Base-by-base conservation (phyloP, 2,797 vertebrate species). In the Leptatherina wallacei region DNA sequence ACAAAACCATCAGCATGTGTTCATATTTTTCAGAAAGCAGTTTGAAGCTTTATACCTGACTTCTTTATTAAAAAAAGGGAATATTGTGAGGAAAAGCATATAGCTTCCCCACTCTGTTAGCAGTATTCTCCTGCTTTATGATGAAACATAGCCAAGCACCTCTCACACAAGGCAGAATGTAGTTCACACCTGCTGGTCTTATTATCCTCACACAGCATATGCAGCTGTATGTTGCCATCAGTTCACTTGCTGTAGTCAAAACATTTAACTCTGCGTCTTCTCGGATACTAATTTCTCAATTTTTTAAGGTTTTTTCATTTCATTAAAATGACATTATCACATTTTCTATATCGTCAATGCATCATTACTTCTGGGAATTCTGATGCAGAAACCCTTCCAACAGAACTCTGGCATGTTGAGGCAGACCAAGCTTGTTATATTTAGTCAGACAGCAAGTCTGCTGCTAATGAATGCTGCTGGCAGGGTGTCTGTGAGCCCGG, bases 381-480 rank as follows among this genome's bases (percentile, higher is more conserved):
- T 78, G 38, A 77, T 78, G 78, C 74, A 73, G 52, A 83, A 82
- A 88, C 65, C 77, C 55, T 71, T 85, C 85, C 83, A 89, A 85
- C 77, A 77, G 73, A 84, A 85, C 74, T 78, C 73, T 89, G 90
- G 90, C 86, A 86, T 87, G 89, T 91, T 80, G 82, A 90, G 81
- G 87, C 89, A 88, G 85, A 83, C 68, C 73, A 65, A 75, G 91
- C 88, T 80, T 85, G 90, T 92, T 95, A 94, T 94, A 94, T 95
- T 94, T 94, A 94, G 91, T 90, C 84, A 78, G 87, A 91, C 92
- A 92, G 85, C 80, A 74, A 91, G 90, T 83, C 85, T 82, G 65
- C 89, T 87, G 90, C 87, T 95, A 94, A 94, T 95, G 92, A 95
- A 93, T 78, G 87, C 85, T 88, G 88, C 91, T 93, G 93, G 93